Evolutionary conservation across 2,888 invertebrate species (phyloP).

Genomic region (Hipparchia sbordonii): DNA sequence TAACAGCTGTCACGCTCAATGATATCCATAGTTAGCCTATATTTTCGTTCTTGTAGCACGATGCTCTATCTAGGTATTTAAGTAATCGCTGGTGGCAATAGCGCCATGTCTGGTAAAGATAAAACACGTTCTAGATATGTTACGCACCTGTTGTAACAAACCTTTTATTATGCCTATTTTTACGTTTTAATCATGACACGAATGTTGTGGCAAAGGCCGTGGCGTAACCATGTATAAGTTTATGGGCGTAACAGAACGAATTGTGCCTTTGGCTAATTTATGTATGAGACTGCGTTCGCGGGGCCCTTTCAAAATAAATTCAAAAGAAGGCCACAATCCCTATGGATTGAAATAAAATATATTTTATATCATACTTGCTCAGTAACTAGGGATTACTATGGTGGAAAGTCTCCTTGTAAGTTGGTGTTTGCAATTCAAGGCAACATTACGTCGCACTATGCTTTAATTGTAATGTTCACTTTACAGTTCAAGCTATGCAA

Average conservation of each 20-base stretch:
- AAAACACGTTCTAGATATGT: slow-evolving; percentile 4
- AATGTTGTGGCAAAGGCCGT: background rate
- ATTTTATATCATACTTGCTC: too few relatives aligned
- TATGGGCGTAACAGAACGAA: background rate
- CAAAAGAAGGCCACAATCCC: background rate
- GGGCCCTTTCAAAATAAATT: background rate
- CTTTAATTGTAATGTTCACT: too few relatives aligned
- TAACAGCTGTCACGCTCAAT: too few relatives aligned
- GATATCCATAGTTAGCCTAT: too few relatives aligned
- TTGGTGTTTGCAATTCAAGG: too few relatives aligned
- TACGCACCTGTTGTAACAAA: slow-evolving; percentile 9
- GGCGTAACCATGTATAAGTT: background rate
- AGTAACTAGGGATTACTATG: too few relatives aligned
- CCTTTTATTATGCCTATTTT: background rate
- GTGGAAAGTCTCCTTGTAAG: too few relatives aligned
- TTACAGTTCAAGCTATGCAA: too few relatives aligned
- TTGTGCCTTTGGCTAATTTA: background rate
- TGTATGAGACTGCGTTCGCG: background rate
- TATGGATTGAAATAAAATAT: background rate
- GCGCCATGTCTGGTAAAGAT: background rate
- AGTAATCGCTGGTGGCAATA: background rate
- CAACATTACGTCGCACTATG: too few relatives aligned
- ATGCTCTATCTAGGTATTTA: too few relatives aligned
- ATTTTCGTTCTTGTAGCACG: too few relatives aligned
- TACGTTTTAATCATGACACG: background rate